Base-by-base conservation (phyloP, 2,888 invertebrate species). In the Dasypolia templi region DNA sequence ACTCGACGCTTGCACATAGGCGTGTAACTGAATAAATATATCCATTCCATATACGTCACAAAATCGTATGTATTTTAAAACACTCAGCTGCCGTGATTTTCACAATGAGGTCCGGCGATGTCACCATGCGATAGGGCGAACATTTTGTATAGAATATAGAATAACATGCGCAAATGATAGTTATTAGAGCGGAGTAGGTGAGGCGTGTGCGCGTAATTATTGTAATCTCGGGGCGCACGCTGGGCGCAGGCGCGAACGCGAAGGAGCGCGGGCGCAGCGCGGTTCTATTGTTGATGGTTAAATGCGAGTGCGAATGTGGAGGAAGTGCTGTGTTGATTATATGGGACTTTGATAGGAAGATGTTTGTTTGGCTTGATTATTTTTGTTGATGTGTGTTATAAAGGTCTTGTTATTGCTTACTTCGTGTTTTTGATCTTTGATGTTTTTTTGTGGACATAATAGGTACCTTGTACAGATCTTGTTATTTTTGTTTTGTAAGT, bases 131-230 rank as follows among this genome's bases (percentile, higher is more conserved):
- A 94, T 94, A 94, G 90, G 88, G 91, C 89, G 90, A 90, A 87
- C 92, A 91, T 93, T 95, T 94, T 93, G 93, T 93, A 92, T 92
- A 88, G 93, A 91, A 93, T 93, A 94, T 93, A 95, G 94, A 95
- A 94, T 95, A 95, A 95, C 95, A 95, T 92, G 94, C 89, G 94
- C 93, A 96, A 96, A 96, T 96, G 93, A 96, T 93, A 95, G 95
- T 96, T 94, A 95, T 96, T 96, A 95, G 90, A 89, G 90, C 87
- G 90, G 88, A 87, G 91, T 89, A 91, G 92, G 93, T 88, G 92
- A 89, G 92, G 92, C 95, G 95, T 94, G 95, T 93, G 89, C 90
- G 83, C 92, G 92, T 96, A 95, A 96, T 96, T 95, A 95, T 95
- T 96, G 93, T 96, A 95, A 96, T 96, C 94, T 92, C 88, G 84